Base-by-base conservation (phyloP, 2,888 invertebrate species). In the Drosophila kokeensis region DNA sequence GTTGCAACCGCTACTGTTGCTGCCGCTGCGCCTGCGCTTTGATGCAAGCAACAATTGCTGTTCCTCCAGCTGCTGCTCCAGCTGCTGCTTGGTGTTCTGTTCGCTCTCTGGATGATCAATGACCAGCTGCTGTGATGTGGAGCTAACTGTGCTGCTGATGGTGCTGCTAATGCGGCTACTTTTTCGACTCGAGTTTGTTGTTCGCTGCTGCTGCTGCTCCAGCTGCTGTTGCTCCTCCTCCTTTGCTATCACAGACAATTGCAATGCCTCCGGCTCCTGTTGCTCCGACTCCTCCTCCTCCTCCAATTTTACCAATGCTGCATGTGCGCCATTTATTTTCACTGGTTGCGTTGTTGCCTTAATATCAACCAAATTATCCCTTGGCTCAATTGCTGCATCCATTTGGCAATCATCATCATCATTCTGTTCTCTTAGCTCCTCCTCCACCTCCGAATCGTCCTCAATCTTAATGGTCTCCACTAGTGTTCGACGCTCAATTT, bases 41-140 rank as follows among this genome's bases (percentile, higher is more conserved):
- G 24, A 24, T 24, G 45, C 45, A 24, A 45, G 45, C 45, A 45
- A 45, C 45, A 45, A 45, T 49, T 65, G 65, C 45, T 30, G 36
- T 48, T 54, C 55, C 45, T 67, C 65, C 49, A 57, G 66, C 50
- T 69, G 62, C 45, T 32, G 38, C 34, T 69, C 63, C 42, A n/a
- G 38, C 34, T 69, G 49, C n/a, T 53, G 71, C 36, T 77, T 72
- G 27, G 36, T 82, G 13, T 67, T 40, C 38, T 69, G 85, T 24
- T 87, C 87, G 48, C 78, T 92, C 65, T 91, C 82, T 10, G 90
- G 91, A 70, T 93, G 93, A 82, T 93, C 93, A 57, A 93, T 93
- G 11, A 93, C 91, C 69, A 93, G 76, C 38, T 92, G 92, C 67
- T 92, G 92, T 58, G 93, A 92, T 15, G 92, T 90, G 21, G 92